A percentile compares a stretch with the other conserved stretches of the same genome.
Evolutionary conservation across 2,797 vertebrate genomes (phyloP).

Genomic region (Smutsia gigantea): DNA sequence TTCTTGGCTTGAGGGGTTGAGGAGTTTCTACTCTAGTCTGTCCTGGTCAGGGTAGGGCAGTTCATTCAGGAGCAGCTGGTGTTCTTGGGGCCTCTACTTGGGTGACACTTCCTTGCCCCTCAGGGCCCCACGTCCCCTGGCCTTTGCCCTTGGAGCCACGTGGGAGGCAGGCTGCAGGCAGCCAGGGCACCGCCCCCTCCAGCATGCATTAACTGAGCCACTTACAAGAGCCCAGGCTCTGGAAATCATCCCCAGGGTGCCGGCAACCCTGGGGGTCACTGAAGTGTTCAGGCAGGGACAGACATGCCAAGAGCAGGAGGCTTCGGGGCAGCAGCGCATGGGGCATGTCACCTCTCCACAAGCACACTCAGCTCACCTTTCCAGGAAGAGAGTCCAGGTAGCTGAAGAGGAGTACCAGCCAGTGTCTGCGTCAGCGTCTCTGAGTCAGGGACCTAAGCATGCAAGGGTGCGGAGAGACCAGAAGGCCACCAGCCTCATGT

Average conservation of each 20-base stretch:
- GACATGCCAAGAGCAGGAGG: not conserved
- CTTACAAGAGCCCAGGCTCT: not conserved
- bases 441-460: too few relatives aligned
- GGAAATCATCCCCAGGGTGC: not conserved
- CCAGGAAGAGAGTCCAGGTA: not conserved
- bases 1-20: not conserved
- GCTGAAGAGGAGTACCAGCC: not conserved
- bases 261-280: not conserved
- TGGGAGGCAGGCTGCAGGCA: not conserved
- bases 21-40: not conserved
- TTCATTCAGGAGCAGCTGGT: not conserved
- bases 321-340: not conserved
- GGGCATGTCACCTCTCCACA: not conserved
- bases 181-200: not conserved
- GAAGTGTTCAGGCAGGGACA: not conserved
- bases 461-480: not conserved
- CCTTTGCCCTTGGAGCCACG: not conserved
- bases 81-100: not conserved
- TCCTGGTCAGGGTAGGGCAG: not conserved
- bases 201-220: not conserved
- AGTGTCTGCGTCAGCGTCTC: not conserved
- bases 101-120: not conserved
- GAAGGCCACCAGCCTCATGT: not conserved
- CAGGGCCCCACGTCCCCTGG: rapidly evolving
- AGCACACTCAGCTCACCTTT: not conserved